These are phyloP conservation scores for Elmis aenea DNA, from an alignment of 2,888 invertebrate genomes.

Conservation along the genomic window DNA sequence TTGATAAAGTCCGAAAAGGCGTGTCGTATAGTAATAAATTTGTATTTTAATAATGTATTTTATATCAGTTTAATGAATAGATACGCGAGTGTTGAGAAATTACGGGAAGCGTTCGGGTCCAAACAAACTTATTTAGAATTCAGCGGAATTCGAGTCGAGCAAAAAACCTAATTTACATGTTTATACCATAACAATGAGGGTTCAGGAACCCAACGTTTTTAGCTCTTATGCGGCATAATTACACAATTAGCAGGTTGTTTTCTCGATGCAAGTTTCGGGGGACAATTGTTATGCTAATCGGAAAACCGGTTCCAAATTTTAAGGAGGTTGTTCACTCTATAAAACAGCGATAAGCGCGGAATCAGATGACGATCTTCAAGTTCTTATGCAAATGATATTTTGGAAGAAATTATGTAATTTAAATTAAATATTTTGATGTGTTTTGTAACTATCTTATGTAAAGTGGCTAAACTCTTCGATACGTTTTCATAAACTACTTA, in stretches of 20 bases:
- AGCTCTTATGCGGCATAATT: constrained; percentile 30
- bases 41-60: no score
- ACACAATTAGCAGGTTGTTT: constrained; percentile 48
- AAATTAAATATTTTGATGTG: constrained; percentile 36
- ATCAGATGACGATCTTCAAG: constrained; percentile 20
- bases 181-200: constrained; percentile 9
- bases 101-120: no score
- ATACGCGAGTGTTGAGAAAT: no score
- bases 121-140: no score
- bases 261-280: constrained; percentile 36
- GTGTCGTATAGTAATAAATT: no score
- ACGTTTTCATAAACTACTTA: no score
- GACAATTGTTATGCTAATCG: constrained; percentile 48
- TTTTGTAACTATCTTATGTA: constrained; percentile 20
- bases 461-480: not conserved
- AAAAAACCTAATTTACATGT: constrained; percentile 4
- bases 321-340: constrained; percentile 46
- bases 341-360: constrained; percentile 15
- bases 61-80: no score
- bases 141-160: no score
- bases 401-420: constrained; percentile 34
- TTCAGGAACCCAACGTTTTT: constrained; percentile 10
- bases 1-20: no score
- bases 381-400: constrained; percentile 15
- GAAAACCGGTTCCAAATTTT: constrained; percentile 45